phyloP scores from a whole-genome alignment of 2,113 vertebrate species.

The Seriola rivoliana region DNA sequence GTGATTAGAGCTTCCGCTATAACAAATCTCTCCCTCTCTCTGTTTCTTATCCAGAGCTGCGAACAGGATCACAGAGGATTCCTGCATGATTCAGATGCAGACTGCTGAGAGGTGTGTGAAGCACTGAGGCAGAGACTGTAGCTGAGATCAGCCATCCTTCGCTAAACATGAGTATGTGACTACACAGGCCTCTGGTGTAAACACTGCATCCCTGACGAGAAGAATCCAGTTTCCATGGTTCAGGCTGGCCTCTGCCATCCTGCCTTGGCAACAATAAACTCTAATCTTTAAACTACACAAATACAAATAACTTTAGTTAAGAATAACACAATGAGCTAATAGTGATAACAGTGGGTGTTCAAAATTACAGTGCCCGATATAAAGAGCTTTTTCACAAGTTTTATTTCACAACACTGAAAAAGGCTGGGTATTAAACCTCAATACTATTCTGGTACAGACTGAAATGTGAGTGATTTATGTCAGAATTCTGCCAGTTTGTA shows the following conservation, averaged over 20 bases:
- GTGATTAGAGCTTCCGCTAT: slow-evolving; percentile 25
- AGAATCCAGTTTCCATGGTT: slow-evolving; percentile 2
- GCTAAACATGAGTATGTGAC: slow-evolving; percentile 21
- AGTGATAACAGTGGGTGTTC: not conserved
- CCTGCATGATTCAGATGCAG: slow-evolving; percentile 17
- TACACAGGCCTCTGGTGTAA: slow-evolving; percentile 17
- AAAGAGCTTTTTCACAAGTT: not conserved
- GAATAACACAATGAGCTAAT: not conserved
- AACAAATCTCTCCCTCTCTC: slow-evolving; percentile 18
- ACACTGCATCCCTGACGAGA: not conserved
- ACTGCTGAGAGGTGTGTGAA: slow-evolving; percentile 34
- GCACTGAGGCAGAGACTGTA: slow-evolving; percentile 25
- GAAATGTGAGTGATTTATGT: not conserved
- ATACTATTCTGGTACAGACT: not conserved
- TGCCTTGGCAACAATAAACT: not conserved
- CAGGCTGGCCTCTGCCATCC: not conserved
- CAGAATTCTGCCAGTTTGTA: not conserved
- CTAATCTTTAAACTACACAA: not conserved
- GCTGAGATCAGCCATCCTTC: slow-evolving; percentile 40
- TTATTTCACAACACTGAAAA: not conserved
- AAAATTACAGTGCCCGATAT: not conserved
- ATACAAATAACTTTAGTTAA: not conserved
- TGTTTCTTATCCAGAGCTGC: not conserved
- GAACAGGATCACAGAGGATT: slow-evolving; percentile 32
- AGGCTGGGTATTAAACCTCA: not conserved